These are phyloP conservation scores for Myathropa florea DNA, from an alignment of 2,888 invertebrate species.

Conservation along the genomic window DNA sequence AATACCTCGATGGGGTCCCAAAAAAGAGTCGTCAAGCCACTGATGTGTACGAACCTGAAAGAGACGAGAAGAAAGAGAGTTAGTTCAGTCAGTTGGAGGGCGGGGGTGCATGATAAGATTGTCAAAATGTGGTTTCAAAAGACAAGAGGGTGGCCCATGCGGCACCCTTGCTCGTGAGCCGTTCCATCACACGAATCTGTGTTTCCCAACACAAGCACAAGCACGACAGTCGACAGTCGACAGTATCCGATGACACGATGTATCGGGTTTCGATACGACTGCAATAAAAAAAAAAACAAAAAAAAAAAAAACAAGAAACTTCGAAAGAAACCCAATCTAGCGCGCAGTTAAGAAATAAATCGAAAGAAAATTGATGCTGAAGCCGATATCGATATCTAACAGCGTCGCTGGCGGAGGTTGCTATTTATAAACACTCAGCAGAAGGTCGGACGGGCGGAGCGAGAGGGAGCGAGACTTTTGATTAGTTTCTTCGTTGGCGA, in stretches of 20 bases:
- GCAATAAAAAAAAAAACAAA: neutral
- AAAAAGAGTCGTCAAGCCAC: neutral
- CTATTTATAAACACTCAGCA: neutral
- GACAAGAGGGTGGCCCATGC: slow-evolving; percentile 2
- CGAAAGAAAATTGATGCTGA: slow-evolving; percentile 56
- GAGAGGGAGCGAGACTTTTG: too few relatives aligned
- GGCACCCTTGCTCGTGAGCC: neutral
- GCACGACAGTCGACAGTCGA: too few relatives aligned
- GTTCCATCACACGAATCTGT: slow-evolving; percentile 2
- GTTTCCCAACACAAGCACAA: slow-evolving; percentile 4
- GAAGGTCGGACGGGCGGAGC: neutral
- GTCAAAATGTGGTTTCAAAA: neutral
- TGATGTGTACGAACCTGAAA: slow-evolving; percentile 15
- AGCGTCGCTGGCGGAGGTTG: slow-evolving; percentile 1
- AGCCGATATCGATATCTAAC: slow-evolving; percentile 11
- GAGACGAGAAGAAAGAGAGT: neutral
- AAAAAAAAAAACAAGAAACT: neutral
- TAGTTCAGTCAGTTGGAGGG: neutral
- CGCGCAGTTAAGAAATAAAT: slow-evolving; percentile 56
- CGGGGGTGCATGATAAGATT: neutral
- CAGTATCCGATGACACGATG: slow-evolving; percentile 5
- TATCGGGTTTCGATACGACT: slow-evolving; percentile 22
- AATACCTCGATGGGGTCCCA: slow-evolving; percentile 5
- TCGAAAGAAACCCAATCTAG: slow-evolving; percentile 40
- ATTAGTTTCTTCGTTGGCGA: too few relatives aligned